These are phyloP conservation scores for Harpalus rufipes DNA, from an alignment of 2,888 invertebrate species.

Conservation along the genomic window DNA sequence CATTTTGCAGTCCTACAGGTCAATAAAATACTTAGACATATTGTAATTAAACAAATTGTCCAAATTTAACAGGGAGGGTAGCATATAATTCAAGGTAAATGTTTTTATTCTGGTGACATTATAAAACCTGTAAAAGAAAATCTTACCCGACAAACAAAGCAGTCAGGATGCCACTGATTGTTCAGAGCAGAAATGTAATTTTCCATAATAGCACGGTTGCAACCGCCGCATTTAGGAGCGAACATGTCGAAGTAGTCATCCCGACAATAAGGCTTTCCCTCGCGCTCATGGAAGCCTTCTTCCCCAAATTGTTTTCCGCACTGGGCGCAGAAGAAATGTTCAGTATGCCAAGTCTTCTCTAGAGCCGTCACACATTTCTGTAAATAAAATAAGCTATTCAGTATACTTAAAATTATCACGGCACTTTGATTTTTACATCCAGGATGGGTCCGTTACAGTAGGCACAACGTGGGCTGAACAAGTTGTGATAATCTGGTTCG, in stretches of 20 bases:
- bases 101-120: not conserved
- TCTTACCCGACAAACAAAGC: slow-evolving; percentile 99
- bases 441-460: slow-evolving; percentile 99
- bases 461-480: slow-evolving; percentile 98
- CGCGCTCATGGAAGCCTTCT: slow-evolving; percentile 98
- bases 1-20: slow-evolving; percentile 92
- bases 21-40: slow-evolving; percentile 43
- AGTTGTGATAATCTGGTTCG: slow-evolving; percentile 98
- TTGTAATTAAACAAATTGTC: slow-evolving; percentile 14
- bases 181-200: slow-evolving; percentile 98
- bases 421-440: slow-evolving; percentile 85
- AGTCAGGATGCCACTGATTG: slow-evolving; percentile 99
- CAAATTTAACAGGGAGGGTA: slow-evolving; percentile 4
- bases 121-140: slow-evolving; percentile 55
- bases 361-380: slow-evolving; percentile 99
- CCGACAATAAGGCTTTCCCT: slow-evolving; percentile 97
- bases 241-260: slow-evolving; percentile 98
- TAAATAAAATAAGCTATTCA: slow-evolving; percentile 73
- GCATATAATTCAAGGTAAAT: not conserved
- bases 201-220: slow-evolving; percentile 96
- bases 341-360: slow-evolving; percentile 99
- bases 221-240: slow-evolving; percentile 98
- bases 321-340: slow-evolving; percentile 99
- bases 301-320: slow-evolving; percentile 98
- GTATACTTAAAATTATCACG: slow-evolving; percentile 16